These are phyloP conservation scores for Hyperopisus bebe DNA, from an alignment of 2,113 vertebrate genomes.

Conservation along the genomic window DNA sequence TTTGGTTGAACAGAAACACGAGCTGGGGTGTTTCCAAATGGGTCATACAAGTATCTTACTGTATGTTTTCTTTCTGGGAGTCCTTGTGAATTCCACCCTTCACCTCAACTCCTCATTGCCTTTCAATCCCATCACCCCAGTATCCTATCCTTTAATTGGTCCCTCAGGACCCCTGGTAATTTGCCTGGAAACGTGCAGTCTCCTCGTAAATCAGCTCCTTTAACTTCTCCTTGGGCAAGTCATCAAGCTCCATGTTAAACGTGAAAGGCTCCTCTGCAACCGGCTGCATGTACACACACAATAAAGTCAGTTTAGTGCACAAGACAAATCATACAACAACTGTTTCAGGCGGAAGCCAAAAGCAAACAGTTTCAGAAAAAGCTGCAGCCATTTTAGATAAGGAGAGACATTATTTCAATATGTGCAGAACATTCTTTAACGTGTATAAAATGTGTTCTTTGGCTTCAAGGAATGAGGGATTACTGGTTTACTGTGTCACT, in stretches of 20 bases:
- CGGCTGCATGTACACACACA: conserved; percentile 53
- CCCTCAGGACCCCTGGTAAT: conserved; percentile 61
- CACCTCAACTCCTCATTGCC: background rate
- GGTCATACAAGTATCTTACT: background rate
- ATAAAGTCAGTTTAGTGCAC: background rate
- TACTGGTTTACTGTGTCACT: background rate
- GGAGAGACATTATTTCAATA: background rate
- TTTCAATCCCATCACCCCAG: conserved; percentile 2
- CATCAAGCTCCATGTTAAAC: conserved; percentile 80
- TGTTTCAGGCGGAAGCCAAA: background rate
- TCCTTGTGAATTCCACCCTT: background rate
- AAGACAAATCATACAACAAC: background rate
- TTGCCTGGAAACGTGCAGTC: conserved; percentile 76
- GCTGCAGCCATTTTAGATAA: background rate
- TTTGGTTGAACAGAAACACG: conserved; percentile 5
- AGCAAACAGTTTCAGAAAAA: background rate
- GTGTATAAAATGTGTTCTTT: background rate
- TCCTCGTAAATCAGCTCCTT: conserved; percentile 83
- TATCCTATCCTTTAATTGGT: background rate
- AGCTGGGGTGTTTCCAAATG: background rate
- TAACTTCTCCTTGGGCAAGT: conserved; percentile 80
- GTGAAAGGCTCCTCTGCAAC: conserved; percentile 82
- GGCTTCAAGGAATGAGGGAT: background rate
- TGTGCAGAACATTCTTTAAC: background rate
- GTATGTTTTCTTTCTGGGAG: background rate